Percentiles rank a stretch among this genome's conserved stretches.
These are phyloP conservation scores for Helleia helle DNA, from an alignment of 2,888 invertebrate species.

Conservation along the genomic window DNA sequence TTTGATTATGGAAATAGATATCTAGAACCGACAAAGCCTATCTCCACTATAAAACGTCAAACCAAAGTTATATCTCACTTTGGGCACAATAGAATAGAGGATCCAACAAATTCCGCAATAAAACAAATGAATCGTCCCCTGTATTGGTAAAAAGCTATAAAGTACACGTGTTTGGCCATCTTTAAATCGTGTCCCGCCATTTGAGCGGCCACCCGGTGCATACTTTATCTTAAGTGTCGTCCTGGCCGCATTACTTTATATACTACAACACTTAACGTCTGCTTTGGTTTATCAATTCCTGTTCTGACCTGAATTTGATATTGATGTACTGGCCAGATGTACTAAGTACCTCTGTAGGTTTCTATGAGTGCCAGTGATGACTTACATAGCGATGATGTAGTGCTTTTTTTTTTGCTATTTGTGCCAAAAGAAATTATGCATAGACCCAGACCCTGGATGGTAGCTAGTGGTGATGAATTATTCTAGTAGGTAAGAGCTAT, in stretches of 20 bases:
- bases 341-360: too few relatives aligned
- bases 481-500: too few relatives aligned
- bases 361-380: too few relatives aligned
- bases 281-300: not conserved
- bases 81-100: not conserved
- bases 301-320: not conserved
- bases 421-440: too few relatives aligned
- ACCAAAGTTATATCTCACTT: not conserved
- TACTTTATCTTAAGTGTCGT: conserved; percentile 17
- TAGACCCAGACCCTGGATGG: too few relatives aligned
- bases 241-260: conserved; percentile 2
- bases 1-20: too few relatives aligned
- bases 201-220: conserved; percentile 16
- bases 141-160: conserved; percentile 22
- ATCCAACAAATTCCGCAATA: conserved; percentile 13
- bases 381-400: too few relatives aligned
- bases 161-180: conserved; percentile 25
- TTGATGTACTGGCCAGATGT: too few relatives aligned
- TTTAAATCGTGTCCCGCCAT: conserved; percentile 20
- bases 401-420: too few relatives aligned
- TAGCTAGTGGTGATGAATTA: too few relatives aligned
- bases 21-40: not conserved
- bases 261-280: not conserved
- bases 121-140: conserved; percentile 18
- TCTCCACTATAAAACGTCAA: not conserved